Conservation (phyloP, 53 echinoderm and acorn worm species). For the Patiria pectinifera region DNA sequence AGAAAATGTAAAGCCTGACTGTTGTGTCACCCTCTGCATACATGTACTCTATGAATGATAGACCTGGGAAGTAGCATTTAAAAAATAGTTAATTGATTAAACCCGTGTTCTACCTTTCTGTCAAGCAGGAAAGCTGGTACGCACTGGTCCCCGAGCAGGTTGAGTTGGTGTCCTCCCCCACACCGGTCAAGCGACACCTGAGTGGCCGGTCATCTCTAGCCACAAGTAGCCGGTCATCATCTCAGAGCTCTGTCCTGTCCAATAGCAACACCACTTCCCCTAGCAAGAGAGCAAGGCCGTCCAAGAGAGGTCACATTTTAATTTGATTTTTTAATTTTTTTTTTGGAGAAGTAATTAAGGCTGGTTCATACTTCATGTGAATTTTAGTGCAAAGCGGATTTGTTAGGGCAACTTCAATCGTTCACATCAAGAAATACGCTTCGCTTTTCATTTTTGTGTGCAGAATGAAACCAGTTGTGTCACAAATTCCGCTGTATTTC, state of each 20-base stretch:
- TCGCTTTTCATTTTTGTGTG: too few relatives aligned
- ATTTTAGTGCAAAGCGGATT: too few relatives aligned
- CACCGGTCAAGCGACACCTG: constrained; percentile 53
- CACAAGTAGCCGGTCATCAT: constrained; percentile 44
- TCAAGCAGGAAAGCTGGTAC: constrained; percentile 78
- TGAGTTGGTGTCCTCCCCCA: constrained; percentile 71
- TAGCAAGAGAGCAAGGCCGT: constrained; percentile 2
- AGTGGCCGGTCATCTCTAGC: constrained; percentile 54
- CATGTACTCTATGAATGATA: background rate
- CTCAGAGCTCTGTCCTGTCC: constrained; percentile 51
- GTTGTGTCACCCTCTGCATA: too few relatives aligned
- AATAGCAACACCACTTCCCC: constrained; percentile 20
- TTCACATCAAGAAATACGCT: too few relatives aligned
- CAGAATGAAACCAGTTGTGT: too few relatives aligned
- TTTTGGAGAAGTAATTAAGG: background rate
- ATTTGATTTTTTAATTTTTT: background rate
- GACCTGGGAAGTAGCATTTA: background rate
- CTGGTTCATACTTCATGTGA: too few relatives aligned
- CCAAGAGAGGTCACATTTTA: background rate
- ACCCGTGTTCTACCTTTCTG: background rate
- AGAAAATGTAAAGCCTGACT: too few relatives aligned
- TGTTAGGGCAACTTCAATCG: too few relatives aligned
- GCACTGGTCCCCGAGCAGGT: constrained; percentile 76
- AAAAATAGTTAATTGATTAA: background rate
- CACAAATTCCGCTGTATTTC: too few relatives aligned